Evolutionary conservation across 2,888 invertebrate species (phyloP).

Genomic region (Parnassius smintheus): DNA sequence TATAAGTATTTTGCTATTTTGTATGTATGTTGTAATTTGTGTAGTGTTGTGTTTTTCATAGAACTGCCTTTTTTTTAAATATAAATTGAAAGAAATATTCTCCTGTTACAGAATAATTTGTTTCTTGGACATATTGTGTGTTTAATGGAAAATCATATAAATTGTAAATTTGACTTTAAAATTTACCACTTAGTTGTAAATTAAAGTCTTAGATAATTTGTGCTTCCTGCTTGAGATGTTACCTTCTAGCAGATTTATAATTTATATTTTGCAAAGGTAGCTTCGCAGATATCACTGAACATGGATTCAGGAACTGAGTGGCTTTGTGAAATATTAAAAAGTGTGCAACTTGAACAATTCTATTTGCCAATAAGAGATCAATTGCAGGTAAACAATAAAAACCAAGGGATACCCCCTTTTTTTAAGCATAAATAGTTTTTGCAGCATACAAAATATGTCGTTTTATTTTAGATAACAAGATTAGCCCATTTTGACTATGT

Average conservation of each 20-base stretch:
- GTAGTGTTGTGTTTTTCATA: no score
- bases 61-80: no score
- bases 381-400: slow-evolving; percentile 84
- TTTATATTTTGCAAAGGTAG: slow-evolving; percentile 35
- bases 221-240: slow-evolving; percentile 72
- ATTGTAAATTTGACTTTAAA: neutral
- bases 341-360: slow-evolving; percentile 96
- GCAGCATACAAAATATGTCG: slow-evolving; percentile 1
- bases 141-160: no score
- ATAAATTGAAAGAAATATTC: no score
- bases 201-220: slow-evolving; percentile 38
- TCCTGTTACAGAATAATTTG: no score
- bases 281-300: slow-evolving; percentile 30
- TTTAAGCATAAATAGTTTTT: neutral
- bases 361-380: slow-evolving; percentile 94
- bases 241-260: slow-evolving; percentile 41
- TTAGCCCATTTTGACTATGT: slow-evolving; percentile 98
- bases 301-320: slow-evolving; percentile 85
- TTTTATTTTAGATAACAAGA: slow-evolving; percentile 87
- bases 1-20: no score
- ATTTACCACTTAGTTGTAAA: neutral
- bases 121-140: no score
- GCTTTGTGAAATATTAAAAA: slow-evolving; percentile 91
- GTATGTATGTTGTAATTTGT: no score
- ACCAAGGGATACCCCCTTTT: neutral